Conservation (phyloP, 2,797 vertebrate species). For the Tympanoctomys barrerae region DNA sequence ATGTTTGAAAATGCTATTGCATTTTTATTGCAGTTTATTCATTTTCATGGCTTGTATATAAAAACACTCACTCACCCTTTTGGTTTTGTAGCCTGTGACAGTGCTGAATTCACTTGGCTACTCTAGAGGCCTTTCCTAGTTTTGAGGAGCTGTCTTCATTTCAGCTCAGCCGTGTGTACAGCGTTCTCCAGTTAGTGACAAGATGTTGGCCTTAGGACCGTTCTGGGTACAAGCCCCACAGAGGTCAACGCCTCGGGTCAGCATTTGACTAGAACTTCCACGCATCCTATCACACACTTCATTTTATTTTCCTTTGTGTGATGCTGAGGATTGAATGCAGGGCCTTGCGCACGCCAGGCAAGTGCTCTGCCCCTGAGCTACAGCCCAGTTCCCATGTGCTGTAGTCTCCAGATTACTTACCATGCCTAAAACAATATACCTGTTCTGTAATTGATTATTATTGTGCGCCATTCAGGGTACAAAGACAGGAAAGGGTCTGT, state of each 20-base stretch:
- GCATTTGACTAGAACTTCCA: neutral
- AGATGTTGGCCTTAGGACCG: neutral
- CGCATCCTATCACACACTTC: neutral
- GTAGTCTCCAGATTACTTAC: neutral
- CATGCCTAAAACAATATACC: neutral
- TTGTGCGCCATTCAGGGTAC: neutral
- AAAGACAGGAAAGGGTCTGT: neutral
- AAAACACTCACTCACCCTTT: neutral
- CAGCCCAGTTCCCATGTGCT: neutral
- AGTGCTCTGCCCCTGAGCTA: neutral
- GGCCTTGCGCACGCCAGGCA: neutral
- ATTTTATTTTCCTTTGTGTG: neutral
- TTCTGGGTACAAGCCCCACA: neutral
- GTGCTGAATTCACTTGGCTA: neutral
- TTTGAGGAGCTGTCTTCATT: neutral
- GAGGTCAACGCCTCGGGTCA: no score
- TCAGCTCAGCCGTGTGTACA: neutral
- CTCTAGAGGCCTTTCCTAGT: neutral
- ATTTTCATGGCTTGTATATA: neutral
- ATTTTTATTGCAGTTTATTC: neutral
- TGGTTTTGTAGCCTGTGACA: neutral
- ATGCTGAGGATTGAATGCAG: neutral
- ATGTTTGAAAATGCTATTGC: neutral
- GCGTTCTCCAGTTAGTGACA: neutral
- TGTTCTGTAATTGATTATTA: neutral